phyloP scores from a whole-genome alignment of 2,888 invertebrate species.

The Amiota mariae region DNA sequence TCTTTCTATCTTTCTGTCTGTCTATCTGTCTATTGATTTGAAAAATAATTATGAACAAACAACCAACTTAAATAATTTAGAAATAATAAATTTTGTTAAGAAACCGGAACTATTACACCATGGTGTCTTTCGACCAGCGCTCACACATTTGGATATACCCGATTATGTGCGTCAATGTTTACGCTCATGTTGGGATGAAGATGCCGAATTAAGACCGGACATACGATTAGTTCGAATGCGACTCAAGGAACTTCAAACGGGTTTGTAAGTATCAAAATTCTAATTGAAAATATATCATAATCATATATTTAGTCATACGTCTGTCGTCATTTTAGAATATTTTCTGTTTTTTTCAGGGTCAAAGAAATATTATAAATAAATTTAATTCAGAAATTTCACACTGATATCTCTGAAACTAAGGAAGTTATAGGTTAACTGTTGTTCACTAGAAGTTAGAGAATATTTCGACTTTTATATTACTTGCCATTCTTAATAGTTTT shows the following conservation, averaged over 20 bases:
- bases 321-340: too few species aligned
- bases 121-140: conserved; percentile 79
- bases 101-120: conserved; percentile 74
- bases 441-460: too few species aligned
- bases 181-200: conserved; percentile 87
- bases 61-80: conserved; percentile 63
- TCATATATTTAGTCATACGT: too few species aligned
- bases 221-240: conserved; percentile 83
- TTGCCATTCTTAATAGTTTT: too few species aligned
- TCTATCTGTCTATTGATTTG: too few species aligned
- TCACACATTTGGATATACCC: conserved; percentile 79
- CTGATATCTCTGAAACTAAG: too few species aligned
- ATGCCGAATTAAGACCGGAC: conserved; percentile 82
- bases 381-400: too few species aligned
- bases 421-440: too few species aligned
- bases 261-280: conserved; percentile 74
- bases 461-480: too few species aligned
- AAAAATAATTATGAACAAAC: not conserved
- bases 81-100: conserved; percentile 77
- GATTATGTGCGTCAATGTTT: conserved; percentile 84
- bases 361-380: not conserved
- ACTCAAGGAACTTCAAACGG: conserved; percentile 87
- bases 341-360: not conserved
- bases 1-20: too few species aligned
- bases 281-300: too few species aligned